phyloP scores from a whole-genome alignment of 2,888 invertebrate species.

The Orthonevra nobilis region DNA sequence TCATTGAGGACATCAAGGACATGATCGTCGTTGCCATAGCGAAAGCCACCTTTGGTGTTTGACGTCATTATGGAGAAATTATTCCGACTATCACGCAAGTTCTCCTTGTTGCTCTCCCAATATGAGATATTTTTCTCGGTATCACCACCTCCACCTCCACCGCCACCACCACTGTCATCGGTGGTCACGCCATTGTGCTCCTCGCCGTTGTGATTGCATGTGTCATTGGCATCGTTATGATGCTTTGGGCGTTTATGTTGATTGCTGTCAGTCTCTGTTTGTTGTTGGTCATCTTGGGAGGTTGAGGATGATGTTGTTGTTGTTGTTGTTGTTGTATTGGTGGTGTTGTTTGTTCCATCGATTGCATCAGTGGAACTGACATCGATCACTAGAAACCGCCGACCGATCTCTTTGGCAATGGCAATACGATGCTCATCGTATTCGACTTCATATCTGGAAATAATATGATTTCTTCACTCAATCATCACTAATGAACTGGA shows the following conservation, averaged over 20 bases:
- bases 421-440: constrained; percentile 92
- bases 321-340: no score
- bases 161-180: constrained; percentile 76
- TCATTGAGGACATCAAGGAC: constrained; percentile 86
- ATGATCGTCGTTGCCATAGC: constrained; percentile 79
- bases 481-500: constrained; percentile 63
- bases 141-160: constrained; percentile 67
- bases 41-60: constrained; percentile 53
- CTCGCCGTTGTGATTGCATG: constrained; percentile 80
- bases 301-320: constrained; percentile 72
- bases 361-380: constrained; percentile 69
- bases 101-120: constrained; percentile 69
- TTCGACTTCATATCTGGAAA: constrained; percentile 93
- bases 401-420: constrained; percentile 85
- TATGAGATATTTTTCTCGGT: constrained; percentile 58
- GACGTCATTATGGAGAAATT: constrained; percentile 62
- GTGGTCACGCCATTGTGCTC: constrained; percentile 67
- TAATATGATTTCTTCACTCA: constrained; percentile 52
- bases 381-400: constrained; percentile 81
- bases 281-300: constrained; percentile 72
- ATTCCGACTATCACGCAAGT: constrained; percentile 58
- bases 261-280: constrained; percentile 78
- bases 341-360: constrained; percentile 63
- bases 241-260: constrained; percentile 71
- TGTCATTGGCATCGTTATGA: constrained; percentile 73